Conservation (phyloP, 2,113 vertebrate genomes). For the Triplophysa siluroides region DNA sequence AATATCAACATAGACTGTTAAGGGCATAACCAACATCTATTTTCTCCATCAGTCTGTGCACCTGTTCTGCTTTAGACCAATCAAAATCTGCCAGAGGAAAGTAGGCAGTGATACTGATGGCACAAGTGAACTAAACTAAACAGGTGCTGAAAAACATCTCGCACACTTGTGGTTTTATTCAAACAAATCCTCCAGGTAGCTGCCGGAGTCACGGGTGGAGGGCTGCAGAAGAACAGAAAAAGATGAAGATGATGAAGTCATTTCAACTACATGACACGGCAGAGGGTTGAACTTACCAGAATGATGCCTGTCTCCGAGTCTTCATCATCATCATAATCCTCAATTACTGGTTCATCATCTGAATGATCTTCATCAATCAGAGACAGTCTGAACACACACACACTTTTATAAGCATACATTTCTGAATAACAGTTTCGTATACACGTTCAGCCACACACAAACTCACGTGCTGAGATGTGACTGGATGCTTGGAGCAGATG, state of each 20-base stretch:
- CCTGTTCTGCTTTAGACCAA: background rate
- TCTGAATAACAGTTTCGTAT: too few species aligned
- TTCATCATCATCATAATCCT: constrained; percentile 63
- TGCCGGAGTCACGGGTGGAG: constrained; percentile 63
- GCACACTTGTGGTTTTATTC: constrained; percentile 58
- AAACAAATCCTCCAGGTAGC: constrained; percentile 73
- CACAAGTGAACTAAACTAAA: background rate
- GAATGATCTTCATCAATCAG: constrained; percentile 64
- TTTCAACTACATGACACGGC: background rate
- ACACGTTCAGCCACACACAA: too few species aligned
- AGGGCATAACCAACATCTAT: background rate
- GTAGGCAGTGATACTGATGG: background rate
- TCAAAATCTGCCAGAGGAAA: background rate
- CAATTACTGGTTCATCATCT: constrained; percentile 52
- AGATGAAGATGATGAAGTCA: background rate
- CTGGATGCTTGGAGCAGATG: constrained; percentile 48
- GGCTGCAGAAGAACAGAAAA: constrained; percentile 60
- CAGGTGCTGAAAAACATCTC: background rate
- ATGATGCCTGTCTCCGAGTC: constrained; percentile 49
- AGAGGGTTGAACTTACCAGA: constrained; percentile 62
- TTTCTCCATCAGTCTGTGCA: background rate
- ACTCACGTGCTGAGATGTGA: constrained; percentile 65
- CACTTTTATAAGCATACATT: background rate
- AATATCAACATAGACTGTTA: background rate
- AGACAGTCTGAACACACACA: constrained; percentile 61